Base-by-base conservation (phyloP, 2,888 invertebrate genomes). In the Neoitamus cyanurus region DNA sequence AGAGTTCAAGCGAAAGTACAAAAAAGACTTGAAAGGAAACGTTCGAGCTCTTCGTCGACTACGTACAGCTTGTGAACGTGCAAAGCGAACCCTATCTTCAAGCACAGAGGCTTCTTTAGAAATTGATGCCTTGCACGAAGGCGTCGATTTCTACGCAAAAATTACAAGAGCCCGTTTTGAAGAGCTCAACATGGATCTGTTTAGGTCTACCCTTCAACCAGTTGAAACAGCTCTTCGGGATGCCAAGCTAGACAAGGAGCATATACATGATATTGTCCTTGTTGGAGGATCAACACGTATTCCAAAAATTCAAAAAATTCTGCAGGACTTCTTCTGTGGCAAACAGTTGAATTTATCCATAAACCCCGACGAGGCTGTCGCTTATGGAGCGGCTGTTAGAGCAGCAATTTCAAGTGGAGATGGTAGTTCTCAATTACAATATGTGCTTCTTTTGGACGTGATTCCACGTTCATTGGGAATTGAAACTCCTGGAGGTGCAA, bases 371-470 rank as follows among this genome's bases (percentile, higher is more conserved):
- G 97, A 97, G 91, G 96, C 98, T 6, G 96, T 98, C 1, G 98
- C 98, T 0, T 98, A 97, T 89, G 97, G 97, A 3, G 97, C 98
- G 2, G 97, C 98, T 25, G 97, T 98, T 0, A 98, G 98, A 91
- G 98, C 97, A 1, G 98, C 98, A 69, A 97, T 98, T 87, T 92
- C 98, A 20, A 94, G 94, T 20, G 97, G 97, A 34, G 96, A 93
- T 88, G 91, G 92, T 42, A 94, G 94, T 87, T 92, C 94, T 0
- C 94, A 93, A 88, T 95, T 97, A 85, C 95, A 96, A 90, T 97
- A 97, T 88, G 95, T 97, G 0, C 91, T 97, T 3, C 92, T 97
- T 13, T 95, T 97, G 0, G 97, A 97, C 88, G 95, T 97, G 0
- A 94, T 95, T 0, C 96, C 94, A 1, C 89, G 96, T 25, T 96